Evolutionary conservation across 2,113 vertebrate genomes (phyloP).

Genomic region (Sorex fumeus): DNA sequence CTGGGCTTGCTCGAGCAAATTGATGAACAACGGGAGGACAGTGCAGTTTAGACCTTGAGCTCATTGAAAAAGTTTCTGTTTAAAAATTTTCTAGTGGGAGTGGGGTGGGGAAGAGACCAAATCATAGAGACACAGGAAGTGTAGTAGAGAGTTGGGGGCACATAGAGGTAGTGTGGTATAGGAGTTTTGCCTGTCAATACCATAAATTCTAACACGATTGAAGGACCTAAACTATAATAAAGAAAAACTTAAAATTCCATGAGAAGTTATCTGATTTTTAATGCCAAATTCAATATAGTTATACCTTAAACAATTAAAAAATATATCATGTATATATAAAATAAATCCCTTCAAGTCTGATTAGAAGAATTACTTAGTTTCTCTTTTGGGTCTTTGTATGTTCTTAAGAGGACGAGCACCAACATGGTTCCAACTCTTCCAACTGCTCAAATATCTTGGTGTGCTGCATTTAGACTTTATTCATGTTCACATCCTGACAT

Average conservation of each 20-base stretch:
- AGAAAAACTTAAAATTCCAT: neutral
- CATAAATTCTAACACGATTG: no score
- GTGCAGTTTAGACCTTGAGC: slow-evolving; percentile 28
- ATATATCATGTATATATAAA: neutral
- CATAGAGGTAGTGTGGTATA: no score
- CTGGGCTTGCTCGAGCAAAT: no score
- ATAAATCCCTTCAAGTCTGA: neutral
- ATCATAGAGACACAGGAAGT: no score
- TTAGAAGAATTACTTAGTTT: neutral
- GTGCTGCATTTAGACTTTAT: neutral
- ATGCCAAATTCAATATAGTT: slow-evolving; percentile 1
- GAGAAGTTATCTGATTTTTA: neutral
- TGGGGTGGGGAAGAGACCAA: no score
- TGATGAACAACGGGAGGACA: no score
- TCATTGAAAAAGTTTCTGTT: neutral
- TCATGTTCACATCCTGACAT: slow-evolving; percentile 1
- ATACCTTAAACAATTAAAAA: neutral
- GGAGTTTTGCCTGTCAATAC: no score
- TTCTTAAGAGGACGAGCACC: neutral
- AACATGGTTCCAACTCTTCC: neutral
- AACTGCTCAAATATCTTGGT: neutral
- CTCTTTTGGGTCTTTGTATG: slow-evolving; percentile 23
- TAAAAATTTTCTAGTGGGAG: neutral
- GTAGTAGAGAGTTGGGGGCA: no score
- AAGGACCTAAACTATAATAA: no score